A percentile compares a stretch with the other conserved stretches of the same genome.
Conservation (phyloP, 2,797 vertebrate species). For the Eleutherodactylus coqui region DNA sequence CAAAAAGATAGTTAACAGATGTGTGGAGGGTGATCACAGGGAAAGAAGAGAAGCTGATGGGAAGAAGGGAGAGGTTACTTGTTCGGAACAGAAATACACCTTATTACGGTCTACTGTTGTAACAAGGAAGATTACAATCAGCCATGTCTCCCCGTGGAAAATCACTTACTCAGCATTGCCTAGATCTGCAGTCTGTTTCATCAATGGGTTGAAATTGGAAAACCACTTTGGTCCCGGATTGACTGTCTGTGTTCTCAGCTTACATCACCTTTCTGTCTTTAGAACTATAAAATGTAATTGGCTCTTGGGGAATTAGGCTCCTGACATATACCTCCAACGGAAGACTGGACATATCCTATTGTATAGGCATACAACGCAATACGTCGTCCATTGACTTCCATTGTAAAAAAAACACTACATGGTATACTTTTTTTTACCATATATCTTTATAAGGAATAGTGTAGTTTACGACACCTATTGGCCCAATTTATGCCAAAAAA, state of each 20-base stretch:
- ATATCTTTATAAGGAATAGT: too few species aligned
- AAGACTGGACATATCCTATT: too few species aligned
- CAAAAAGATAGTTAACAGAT: conserved; percentile 60
- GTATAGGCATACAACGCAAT: too few species aligned
- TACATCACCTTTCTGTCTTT: neutral
- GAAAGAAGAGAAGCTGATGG: conserved; percentile 3
- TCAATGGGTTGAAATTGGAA: conserved; percentile 10
- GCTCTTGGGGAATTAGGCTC: too few species aligned
- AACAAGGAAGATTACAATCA: conserved; percentile 23
- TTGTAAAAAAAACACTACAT: too few species aligned
- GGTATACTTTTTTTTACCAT: too few species aligned
- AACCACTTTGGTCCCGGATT: neutral
- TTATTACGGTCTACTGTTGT: conserved; percentile 10
- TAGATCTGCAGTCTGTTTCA: neutral
- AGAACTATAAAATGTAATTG: too few species aligned
- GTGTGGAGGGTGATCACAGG: conserved; percentile 58
- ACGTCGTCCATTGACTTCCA: too few species aligned
- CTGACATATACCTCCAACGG: too few species aligned
- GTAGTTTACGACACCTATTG: too few species aligned
- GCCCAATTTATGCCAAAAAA: too few species aligned
- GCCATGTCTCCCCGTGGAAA: neutral
- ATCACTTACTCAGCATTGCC: conserved; percentile 33
- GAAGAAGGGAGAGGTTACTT: conserved; percentile 32
- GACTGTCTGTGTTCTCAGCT: neutral
- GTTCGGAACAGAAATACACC: conserved; percentile 2